Percentiles rank a stretch among this genome's conserved stretches.
Conservation (phyloP, 2,113 vertebrate species). For the Gobio gobio region DNA sequence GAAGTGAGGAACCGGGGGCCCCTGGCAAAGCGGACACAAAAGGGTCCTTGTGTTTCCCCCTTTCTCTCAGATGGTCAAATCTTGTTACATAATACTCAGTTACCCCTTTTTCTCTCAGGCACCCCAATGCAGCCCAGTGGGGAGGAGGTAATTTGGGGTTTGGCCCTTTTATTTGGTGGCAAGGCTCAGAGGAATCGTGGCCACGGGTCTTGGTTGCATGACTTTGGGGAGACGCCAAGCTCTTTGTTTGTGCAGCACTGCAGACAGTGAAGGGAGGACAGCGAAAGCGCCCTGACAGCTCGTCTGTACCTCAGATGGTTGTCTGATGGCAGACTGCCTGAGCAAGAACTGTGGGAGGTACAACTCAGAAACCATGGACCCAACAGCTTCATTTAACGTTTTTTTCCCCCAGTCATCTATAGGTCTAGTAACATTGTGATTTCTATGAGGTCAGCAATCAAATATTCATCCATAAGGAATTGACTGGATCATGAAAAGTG, state of each 20-base stretch:
- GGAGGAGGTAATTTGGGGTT: constrained; percentile 22
- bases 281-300: constrained; percentile 65
- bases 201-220: not conserved
- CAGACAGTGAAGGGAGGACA: constrained; percentile 58
- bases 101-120: not conserved
- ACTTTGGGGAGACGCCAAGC: constrained; percentile 3
- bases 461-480: not conserved
- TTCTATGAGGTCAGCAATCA: not conserved
- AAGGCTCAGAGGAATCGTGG: not conserved
- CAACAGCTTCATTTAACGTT: not conserved
- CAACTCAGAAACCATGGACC: constrained; percentile 3
- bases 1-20: constrained; percentile 35
- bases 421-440: not conserved
- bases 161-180: constrained; percentile 5
- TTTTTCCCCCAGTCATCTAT: not conserved
- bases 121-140: not conserved
- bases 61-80: constrained; percentile 52
- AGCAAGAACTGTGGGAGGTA: constrained; percentile 22
- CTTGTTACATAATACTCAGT: constrained; percentile 45
- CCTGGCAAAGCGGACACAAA: constrained; percentile 54
- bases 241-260: constrained; percentile 59
- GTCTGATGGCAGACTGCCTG: constrained; percentile 49
- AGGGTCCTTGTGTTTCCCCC: constrained; percentile 57
- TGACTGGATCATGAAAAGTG: not conserved
- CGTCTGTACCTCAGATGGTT: constrained; percentile 44